These are phyloP conservation scores for Prosopocoilus inquinatus DNA, from an alignment of 2,888 invertebrate species.

Conservation along the genomic window DNA sequence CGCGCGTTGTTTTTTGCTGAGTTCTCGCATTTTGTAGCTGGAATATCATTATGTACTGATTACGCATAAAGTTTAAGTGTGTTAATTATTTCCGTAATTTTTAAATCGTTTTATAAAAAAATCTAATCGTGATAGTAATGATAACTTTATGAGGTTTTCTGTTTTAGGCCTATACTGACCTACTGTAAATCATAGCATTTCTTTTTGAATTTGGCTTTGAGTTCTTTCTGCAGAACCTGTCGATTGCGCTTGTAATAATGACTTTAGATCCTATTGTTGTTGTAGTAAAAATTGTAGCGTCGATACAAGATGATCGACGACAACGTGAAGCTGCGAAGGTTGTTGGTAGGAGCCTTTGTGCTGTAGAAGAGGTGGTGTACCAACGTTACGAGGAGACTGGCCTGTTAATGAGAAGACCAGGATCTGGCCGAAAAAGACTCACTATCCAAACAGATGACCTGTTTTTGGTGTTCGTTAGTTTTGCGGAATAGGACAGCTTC, in stretches of 20 bases:
- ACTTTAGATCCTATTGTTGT: constrained; percentile 7
- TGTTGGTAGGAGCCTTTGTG: constrained; percentile 16
- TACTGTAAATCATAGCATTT: no score
- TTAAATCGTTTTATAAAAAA: no score
- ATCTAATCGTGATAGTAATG: no score
- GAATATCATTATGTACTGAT: no score
- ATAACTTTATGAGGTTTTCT: no score
- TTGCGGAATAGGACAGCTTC: constrained; percentile 17
- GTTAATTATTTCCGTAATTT: no score
- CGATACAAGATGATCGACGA: constrained; percentile 14
- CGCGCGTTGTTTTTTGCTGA: no score
- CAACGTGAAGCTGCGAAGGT: constrained; percentile 15
- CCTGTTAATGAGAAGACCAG: constrained; percentile 12
- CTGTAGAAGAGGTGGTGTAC: constrained; percentile 10
- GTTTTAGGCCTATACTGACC: no score
- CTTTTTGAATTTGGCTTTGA: no score
- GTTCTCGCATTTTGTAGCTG: no score
- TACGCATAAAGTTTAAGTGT: no score
- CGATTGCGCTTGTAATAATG: neutral
- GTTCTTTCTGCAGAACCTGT: no score
- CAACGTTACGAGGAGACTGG: constrained; percentile 12
- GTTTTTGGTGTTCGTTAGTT: constrained; percentile 15
- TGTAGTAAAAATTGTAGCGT: constrained; percentile 11
- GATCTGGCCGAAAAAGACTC: constrained; percentile 18
- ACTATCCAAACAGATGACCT: constrained; percentile 18